Evolutionary conservation across 2,888 invertebrate genomes (phyloP).

Genomic region (Oeneis ivallda): DNA sequence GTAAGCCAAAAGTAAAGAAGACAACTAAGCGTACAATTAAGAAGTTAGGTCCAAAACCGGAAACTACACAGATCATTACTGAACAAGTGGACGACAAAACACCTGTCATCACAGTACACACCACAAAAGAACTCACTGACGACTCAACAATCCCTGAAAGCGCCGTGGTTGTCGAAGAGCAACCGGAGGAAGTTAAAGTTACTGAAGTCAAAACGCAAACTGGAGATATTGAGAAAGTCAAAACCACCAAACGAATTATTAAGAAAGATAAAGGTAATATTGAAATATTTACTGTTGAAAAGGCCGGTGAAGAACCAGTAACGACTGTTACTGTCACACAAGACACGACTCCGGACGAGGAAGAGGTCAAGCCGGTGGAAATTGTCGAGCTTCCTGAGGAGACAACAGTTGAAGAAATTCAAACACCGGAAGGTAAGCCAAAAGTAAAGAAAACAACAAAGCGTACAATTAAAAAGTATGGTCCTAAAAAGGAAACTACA

Average conservation of each 20-base stretch:
- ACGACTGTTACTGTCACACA: slow-evolving; percentile 41
- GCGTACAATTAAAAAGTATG: slow-evolving; percentile 30
- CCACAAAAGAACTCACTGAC: background rate
- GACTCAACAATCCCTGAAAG: background rate
- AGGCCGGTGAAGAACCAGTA: slow-evolving; percentile 39
- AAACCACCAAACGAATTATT: slow-evolving; percentile 10
- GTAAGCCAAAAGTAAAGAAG: slow-evolving; percentile 42
- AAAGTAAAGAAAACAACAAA: slow-evolving; percentile 45
- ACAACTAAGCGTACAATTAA: background rate
- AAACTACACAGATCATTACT: slow-evolving; percentile 1
- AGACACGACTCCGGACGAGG: slow-evolving; percentile 21
- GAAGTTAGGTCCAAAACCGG: background rate
- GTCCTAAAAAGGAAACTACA: slow-evolving; percentile 45
- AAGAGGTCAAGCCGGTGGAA: slow-evolving; percentile 50
- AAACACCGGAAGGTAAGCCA: slow-evolving; percentile 49
- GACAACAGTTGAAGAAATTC: slow-evolving; percentile 24
- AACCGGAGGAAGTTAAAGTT: slow-evolving; percentile 17
- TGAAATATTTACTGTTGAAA: slow-evolving; percentile 9
- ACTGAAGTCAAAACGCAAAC: slow-evolving; percentile 36
- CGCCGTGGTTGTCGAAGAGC: background rate
- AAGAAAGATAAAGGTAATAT: slow-evolving; percentile 13
- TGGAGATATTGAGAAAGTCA: slow-evolving; percentile 4
- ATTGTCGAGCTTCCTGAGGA: slow-evolving; percentile 48
- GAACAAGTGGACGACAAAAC: slow-evolving; percentile 1
- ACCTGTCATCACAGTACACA: slow-evolving; percentile 3